Base-by-base conservation (phyloP, 1,140 invertebrate genomes). In the Anthonomus grandis region DNA sequence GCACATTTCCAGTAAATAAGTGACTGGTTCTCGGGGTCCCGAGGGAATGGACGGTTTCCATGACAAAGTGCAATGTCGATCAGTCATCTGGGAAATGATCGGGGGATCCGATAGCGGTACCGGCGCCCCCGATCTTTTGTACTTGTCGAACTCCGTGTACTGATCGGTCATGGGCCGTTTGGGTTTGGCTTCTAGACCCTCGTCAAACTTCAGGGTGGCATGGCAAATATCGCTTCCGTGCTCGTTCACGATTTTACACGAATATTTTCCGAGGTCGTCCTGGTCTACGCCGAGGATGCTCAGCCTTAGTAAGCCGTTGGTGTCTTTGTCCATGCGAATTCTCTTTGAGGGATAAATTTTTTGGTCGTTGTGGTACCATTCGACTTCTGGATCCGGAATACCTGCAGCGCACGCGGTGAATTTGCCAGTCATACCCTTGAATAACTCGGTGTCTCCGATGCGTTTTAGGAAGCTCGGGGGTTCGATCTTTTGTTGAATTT, bases 1-100 rank as follows among this genome's bases (percentile, higher is more conserved):
- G 67, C 86, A 87, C 87, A 95, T 95, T 78, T 98, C 94, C 37
- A 98, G 76, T 70, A 90, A 84, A 67, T 98, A 98, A 3, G 93
- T 96, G 17, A 95, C 90, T 0, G 93, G 93, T 57, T 85, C 80
- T 34, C 88, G 77, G 0, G 90, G 86, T 22, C 84, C 84, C 53
- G 86, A 79, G 0, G 91, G 88, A 21, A 94, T 86, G 3, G 91
- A 93, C 2, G 94, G 92, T 63, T 87, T 89, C 95, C 94, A 98
- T 0, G 89, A 90, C 6, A 97, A 75, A 0, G 91, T 91, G 15
- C 93, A 78, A 46, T 86, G 82, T 4, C 89, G 8, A 66, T 93
- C 91, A 48, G 86, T 86, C 86, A 96, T 93, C 8, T 88, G 83
- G 5, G 88, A 88, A 61, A 97, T 92, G 60, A 90, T 89, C 2